Evolutionary conservation across 2,797 vertebrate genomes (phyloP).

Genomic region (Myripristis jacobus): DNA sequence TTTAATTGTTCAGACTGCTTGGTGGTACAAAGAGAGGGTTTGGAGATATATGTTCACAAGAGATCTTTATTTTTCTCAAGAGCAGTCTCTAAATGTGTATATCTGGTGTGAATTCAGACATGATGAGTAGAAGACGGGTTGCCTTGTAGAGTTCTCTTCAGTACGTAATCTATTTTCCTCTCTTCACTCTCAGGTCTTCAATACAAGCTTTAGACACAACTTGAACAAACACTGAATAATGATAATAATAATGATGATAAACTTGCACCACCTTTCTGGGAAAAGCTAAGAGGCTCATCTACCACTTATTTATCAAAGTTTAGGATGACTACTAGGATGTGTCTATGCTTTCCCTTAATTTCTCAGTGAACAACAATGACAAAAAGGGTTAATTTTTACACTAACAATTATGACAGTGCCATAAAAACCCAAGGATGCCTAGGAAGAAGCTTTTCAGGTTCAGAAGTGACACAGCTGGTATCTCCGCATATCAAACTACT

Average conservation of each 20-base stretch:
- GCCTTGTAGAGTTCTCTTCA: too few species aligned
- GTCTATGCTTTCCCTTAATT: neutral
- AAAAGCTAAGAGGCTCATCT: too few species aligned
- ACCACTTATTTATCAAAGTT: neutral
- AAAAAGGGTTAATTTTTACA: neutral
- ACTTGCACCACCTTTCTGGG: too few species aligned
- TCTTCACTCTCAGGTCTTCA: neutral
- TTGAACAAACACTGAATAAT: neutral
- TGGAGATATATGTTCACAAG: too few species aligned
- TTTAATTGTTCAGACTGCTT: too few species aligned
- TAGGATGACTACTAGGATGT: neutral
- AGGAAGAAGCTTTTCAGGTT: too few species aligned
- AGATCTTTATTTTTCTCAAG: too few species aligned
- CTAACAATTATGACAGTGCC: neutral
- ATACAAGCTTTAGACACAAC: neutral
- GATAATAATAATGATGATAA: neutral
- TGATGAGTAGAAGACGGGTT: too few species aligned
- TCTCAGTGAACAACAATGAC: neutral
- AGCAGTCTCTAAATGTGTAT: too few species aligned
- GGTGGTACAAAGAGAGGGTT: too few species aligned
- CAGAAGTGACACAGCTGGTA: neutral
- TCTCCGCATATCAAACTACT: neutral
- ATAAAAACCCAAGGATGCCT: neutral
- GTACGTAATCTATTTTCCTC: too few species aligned
- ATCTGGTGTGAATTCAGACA: too few species aligned